A percentile compares a stretch with the other conserved stretches of the same genome.
Evolutionary conservation across 2,797 vertebrate species (phyloP).

Genomic region (Macropus fuliginosus): DNA sequence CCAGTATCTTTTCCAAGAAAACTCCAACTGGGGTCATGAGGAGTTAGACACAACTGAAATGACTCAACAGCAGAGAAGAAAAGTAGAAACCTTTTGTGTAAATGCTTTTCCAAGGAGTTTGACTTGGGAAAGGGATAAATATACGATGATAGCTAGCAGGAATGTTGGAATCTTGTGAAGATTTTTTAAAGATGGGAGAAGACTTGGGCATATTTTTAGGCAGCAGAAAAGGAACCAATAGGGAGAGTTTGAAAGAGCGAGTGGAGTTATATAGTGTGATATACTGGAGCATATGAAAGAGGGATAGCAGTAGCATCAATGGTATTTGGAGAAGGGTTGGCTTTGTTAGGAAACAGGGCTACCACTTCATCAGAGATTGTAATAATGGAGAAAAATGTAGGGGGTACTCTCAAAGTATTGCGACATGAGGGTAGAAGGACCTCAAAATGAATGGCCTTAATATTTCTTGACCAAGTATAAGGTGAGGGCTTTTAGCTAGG

Average conservation of each 20-base stretch:
- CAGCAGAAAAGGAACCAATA: not conserved
- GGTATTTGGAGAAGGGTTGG: not conserved
- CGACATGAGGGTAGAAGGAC: not conserved
- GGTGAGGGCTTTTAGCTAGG: not conserved
- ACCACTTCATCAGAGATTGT: not conserved
- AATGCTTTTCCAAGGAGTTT: not conserved
- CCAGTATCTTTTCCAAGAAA: too few relatives aligned
- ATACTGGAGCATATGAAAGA: not conserved
- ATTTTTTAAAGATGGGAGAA: not conserved
- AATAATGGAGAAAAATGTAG: not conserved
- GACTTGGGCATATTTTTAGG: not conserved
- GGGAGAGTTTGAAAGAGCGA: too few relatives aligned
- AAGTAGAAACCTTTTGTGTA: not conserved
- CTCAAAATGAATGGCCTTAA: not conserved
- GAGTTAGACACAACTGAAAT: not conserved
- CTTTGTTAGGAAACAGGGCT: not conserved
- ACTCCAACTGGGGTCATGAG: too few relatives aligned
- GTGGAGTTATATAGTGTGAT: not conserved
- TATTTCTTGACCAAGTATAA: not conserved
- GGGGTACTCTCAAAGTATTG: not conserved
- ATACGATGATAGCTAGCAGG: not conserved
- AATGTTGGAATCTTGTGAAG: not conserved
- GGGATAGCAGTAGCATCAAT: not conserved
- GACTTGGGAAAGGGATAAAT: not conserved
- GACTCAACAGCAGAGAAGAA: not conserved